Evolutionary conservation across 2,113 vertebrate species (phyloP), one percentile per base, ranked within the genome.

Genomic region (Egretta garzetta): DNA sequence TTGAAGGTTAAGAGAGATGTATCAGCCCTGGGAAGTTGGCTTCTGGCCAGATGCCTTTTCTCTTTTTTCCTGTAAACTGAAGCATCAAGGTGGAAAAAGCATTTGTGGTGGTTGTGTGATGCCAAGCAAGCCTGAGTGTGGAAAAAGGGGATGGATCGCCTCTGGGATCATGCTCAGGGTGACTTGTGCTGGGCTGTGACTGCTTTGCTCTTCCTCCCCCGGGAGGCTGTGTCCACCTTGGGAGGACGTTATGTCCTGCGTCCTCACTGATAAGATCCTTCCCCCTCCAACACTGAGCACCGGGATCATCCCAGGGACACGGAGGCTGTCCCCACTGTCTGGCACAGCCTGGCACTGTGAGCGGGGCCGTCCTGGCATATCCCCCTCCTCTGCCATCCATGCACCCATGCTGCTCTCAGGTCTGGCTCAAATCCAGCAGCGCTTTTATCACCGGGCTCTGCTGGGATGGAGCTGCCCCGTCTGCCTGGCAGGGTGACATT

Each of bases 301-400:
- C 1, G 1, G 2, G 39, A 47, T 24, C 12, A 1, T 8, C 74
- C 80, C 23, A 26, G 77, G 71, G 88, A 30, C 1, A 1, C 1
- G 9, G 45, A 18, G 63, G 30, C 76, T 55, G 47, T 71, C 50
- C 50, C 43, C 28, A 33, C 60, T 30, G 73, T 52, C 63, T 63
- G 71, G 41, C 49, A 62, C 62, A 62, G 76, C 18, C 52, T 32
- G 79, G 45, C 3, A 6, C 73, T 35, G 24, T 19, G 6, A 12
- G 26, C 5, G 3, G 47, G 41, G 41, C 86, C 55, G 3, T 45
- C 45, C 73, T 66, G 60, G 14, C 35, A 5, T 5, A 7, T 45
- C 60, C 45, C 68, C 9, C 26, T 53, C 30, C 33, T 33, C 56
- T 32, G 35, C 10, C 6, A 39, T 14, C 74, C 7, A 0, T 14